These are phyloP conservation scores for Schizothorax lantsangensis DNA, from an alignment of 2,797 vertebrate genomes.

Conservation along the genomic window DNA sequence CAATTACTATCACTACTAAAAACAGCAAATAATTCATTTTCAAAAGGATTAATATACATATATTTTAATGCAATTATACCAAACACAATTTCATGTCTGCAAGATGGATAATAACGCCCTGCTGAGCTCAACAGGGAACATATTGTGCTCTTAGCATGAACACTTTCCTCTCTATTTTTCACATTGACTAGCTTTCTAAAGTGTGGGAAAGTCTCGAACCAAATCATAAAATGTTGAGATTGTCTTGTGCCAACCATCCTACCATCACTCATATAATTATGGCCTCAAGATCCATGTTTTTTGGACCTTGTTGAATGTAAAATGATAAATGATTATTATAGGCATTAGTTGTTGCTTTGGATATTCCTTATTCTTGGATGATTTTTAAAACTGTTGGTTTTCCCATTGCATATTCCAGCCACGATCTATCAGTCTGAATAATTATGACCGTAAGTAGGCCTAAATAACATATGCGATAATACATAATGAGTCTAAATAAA, in stretches of 20 bases:
- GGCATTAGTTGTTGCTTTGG: neutral
- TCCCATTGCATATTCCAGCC: neutral
- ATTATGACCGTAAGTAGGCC: neutral
- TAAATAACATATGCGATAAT: constrained; percentile 1
- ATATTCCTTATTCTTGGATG: neutral
- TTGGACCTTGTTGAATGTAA: neutral
- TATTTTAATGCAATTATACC: neutral
- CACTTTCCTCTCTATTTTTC: neutral
- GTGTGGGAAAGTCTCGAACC: constrained; percentile 24
- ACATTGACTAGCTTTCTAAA: neutral
- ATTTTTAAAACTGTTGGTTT: neutral
- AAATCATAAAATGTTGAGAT: constrained; percentile 73
- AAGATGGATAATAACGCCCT: neutral
- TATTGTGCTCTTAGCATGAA: neutral
- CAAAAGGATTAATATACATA: neutral
- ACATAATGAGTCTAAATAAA: neutral
- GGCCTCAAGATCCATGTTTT: neutral
- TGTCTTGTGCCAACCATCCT: constrained; percentile 65
- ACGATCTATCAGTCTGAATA: neutral
- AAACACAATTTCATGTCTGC: neutral
- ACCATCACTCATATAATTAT: neutral
- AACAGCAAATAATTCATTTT: neutral
- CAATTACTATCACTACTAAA: neutral
- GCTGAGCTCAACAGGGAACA: neutral
- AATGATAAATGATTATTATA: neutral